Percentiles rank a stretch among this genome's conserved stretches.
Conservation (phyloP, 1,140 invertebrate species). For the Oryctes rhinoceros region DNA sequence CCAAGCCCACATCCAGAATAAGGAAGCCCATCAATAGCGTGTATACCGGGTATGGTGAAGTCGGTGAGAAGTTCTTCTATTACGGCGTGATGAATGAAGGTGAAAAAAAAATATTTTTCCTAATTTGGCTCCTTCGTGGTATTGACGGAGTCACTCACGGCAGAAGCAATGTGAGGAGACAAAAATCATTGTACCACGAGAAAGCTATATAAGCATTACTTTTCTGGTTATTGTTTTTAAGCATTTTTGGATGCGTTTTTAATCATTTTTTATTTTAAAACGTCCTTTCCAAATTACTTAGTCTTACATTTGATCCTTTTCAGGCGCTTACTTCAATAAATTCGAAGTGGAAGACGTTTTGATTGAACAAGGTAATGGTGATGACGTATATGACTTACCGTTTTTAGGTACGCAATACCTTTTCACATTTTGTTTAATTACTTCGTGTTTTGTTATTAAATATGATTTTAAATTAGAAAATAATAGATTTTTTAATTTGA, state of each 20-base stretch:
- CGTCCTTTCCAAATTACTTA: no score
- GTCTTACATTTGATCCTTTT: background rate
- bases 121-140: no score
- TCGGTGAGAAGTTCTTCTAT: conserved; percentile 38
- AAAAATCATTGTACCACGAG: no score
- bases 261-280: background rate
- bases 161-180: no score
- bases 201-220: no score
- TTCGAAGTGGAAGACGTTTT: conserved; percentile 6
- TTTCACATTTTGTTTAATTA: background rate
- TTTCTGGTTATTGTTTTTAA: no score
- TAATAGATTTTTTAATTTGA: no score
- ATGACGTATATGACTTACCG: background rate
- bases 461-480: background rate
- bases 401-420: background rate
- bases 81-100: conserved; percentile 40
- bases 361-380: background rate
- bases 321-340: conserved; percentile 33
- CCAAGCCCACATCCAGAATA: conserved; percentile 16
- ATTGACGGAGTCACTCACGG: no score
- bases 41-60: conserved; percentile 38
- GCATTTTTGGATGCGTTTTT: no score
- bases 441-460: background rate
- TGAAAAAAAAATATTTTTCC: background rate
- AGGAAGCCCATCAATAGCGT: conserved; percentile 35